phyloP scores from a whole-genome alignment of 2,113 vertebrate species.

The Lycaon pictus region DNA sequence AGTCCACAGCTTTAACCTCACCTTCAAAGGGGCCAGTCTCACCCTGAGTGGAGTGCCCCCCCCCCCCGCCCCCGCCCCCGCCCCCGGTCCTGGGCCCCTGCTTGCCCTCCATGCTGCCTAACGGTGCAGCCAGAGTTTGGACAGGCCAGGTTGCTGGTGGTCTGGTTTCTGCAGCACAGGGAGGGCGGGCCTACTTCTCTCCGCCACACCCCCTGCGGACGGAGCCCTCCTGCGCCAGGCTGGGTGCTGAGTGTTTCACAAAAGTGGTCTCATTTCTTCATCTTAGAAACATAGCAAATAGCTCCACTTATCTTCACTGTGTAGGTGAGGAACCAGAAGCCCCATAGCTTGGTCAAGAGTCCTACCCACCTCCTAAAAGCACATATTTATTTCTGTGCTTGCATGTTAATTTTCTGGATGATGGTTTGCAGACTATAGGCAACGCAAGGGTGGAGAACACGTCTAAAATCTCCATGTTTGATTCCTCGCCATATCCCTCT shows the following conservation, averaged over 20 bases:
- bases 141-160: neutral
- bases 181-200: neutral
- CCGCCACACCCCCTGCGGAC: neutral
- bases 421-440: neutral
- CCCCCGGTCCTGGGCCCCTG: rapidly evolving
- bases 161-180: neutral
- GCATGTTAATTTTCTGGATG: neutral
- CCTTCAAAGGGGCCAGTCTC: neutral
- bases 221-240: neutral
- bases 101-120: neutral
- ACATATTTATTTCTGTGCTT: neutral
- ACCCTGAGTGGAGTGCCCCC: neutral
- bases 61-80: neutral
- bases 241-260: neutral
- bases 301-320: neutral
- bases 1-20: neutral
- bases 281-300: neutral
- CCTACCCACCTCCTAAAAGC: neutral
- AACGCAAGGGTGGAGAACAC: neutral
- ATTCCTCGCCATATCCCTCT: neutral
- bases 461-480: neutral
- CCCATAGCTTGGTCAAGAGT: neutral
- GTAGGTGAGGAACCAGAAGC: neutral
- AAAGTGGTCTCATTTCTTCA: neutral
- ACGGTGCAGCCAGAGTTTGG: neutral